A percentile compares a stretch with the other conserved stretches of the same genome.
phyloP scores from a whole-genome alignment of 2,888 invertebrate genomes.

The Diarsia mendica region DNA sequence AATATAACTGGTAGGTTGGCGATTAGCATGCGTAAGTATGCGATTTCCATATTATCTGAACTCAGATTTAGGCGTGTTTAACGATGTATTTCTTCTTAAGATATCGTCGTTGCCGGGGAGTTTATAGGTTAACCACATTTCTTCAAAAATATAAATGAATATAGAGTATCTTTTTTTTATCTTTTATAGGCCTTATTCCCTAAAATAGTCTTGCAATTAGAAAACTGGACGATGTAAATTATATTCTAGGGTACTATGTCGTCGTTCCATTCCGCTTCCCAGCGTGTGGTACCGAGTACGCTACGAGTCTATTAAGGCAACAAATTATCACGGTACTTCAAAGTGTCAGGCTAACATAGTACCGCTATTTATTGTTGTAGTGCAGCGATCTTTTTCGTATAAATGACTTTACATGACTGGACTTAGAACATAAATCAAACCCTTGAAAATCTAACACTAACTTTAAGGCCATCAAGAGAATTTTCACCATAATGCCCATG shows the following conservation, averaged over 20 bases:
- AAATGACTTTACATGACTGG: neutral
- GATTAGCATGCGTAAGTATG: too few relatives aligned
- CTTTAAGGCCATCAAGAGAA: neutral
- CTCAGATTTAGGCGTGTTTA: too few relatives aligned
- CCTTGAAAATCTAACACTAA: neutral
- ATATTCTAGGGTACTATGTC: neutral
- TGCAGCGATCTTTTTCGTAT: conserved; percentile 1
- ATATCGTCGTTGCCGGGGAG: too few relatives aligned
- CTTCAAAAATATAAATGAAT: too few relatives aligned
- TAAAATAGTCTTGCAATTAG: too few relatives aligned
- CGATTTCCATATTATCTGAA: too few relatives aligned
- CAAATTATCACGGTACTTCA: conserved; percentile 24
- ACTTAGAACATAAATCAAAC: neutral
- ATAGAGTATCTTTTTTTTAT: too few relatives aligned
- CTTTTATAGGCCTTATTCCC: too few relatives aligned
- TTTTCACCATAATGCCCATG: neutral
- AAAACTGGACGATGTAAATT: too few relatives aligned
- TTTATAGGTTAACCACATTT: too few relatives aligned
- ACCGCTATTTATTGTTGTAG: conserved; percentile 10
- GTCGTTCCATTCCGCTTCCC: neutral
- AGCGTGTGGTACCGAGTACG: neutral
- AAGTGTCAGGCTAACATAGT: conserved; percentile 13
- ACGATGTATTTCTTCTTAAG: too few relatives aligned
- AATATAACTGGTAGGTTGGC: too few relatives aligned
- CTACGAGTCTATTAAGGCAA: conserved; percentile 13